These are phyloP conservation scores for Spodoptera picta DNA, from an alignment of 2,888 invertebrate species.

Conservation along the genomic window DNA sequence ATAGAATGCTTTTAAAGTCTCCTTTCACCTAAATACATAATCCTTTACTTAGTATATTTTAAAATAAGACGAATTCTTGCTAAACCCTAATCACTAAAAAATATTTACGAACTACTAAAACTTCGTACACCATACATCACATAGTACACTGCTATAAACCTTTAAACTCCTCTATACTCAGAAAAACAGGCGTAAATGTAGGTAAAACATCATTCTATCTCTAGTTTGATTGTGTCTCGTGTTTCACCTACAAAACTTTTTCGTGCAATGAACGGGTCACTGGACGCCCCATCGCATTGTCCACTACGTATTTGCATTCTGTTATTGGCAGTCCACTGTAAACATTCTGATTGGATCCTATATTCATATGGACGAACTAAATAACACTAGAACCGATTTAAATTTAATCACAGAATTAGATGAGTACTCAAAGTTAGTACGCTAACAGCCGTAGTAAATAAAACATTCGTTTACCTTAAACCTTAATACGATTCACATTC, in stretches of 20 bases:
- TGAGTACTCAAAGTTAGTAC: constrained; percentile 16
- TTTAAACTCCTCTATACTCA: neutral
- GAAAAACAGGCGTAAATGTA: constrained; percentile 32
- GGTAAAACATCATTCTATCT: constrained; percentile 41
- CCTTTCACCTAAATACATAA: too few relatives aligned
- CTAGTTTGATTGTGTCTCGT: constrained; percentile 32
- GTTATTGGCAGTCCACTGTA: constrained; percentile 84
- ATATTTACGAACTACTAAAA: too few relatives aligned
- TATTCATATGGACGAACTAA: constrained; percentile 62
- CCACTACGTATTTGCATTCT: constrained; percentile 82
- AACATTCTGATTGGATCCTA: constrained; percentile 82
- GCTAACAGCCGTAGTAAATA: constrained; percentile 5
- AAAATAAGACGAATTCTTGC: too few relatives aligned
- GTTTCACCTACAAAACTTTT: constrained; percentile 56
- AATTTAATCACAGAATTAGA: constrained; percentile 12
- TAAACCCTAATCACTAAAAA: too few relatives aligned
- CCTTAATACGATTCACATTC: constrained; percentile 32
- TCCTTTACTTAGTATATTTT: too few relatives aligned
- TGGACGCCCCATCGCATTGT: constrained; percentile 65
- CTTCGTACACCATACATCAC: too few relatives aligned
- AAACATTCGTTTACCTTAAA: constrained; percentile 13
- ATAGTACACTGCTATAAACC: too few relatives aligned
- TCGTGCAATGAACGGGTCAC: constrained; percentile 47
- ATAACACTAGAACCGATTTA: constrained; percentile 29
- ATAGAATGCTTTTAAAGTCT: too few relatives aligned